Evolutionary conservation across 1,140 invertebrate species (phyloP).

Genomic region (Drosophila lini): DNA sequence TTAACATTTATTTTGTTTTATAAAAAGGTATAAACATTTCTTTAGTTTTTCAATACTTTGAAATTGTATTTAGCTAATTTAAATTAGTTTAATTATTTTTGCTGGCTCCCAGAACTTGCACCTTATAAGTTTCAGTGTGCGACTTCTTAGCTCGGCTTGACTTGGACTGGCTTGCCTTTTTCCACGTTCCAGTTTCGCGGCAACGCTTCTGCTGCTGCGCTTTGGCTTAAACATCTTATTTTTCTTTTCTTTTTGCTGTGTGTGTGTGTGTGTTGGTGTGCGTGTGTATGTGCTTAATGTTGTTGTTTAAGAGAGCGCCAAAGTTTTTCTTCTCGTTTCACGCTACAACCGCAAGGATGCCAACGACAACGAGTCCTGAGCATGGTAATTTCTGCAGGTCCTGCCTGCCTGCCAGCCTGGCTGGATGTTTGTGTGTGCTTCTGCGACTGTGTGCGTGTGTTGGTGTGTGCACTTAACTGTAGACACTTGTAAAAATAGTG

Average conservation of each 20-base stretch:
- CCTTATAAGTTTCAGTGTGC: slow-evolving; percentile 15
- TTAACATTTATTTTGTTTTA: too few relatives aligned
- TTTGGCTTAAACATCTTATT: slow-evolving; percentile 29
- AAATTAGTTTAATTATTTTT: not conserved
- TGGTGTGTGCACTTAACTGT: slow-evolving; percentile 66
- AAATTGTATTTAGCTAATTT: too few relatives aligned
- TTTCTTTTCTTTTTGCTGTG: slow-evolving; percentile 16
- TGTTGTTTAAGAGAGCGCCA: slow-evolving; percentile 64
- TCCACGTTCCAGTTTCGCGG: slow-evolving; percentile 61
- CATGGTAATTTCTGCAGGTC: slow-evolving; percentile 77
- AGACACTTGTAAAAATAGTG: slow-evolving; percentile 81
- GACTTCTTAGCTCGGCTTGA: slow-evolving; percentile 65
- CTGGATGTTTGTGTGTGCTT: not conserved
- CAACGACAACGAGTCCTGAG: slow-evolving; percentile 59
- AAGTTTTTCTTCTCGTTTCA: slow-evolving; percentile 78
- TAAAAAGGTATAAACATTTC: not conserved
- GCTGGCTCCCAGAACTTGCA: not conserved
- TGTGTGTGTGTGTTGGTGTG: slow-evolving; percentile 14
- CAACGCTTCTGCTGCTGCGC: slow-evolving; percentile 33
- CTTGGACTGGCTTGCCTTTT: slow-evolving; percentile 68
- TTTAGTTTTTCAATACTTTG: not conserved
- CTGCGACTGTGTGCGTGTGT: slow-evolving; percentile 2
- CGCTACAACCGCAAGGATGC: slow-evolving; percentile 65
- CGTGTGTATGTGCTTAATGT: slow-evolving; percentile 30
- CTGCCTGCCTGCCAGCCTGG: slow-evolving; percentile 10